Evolutionary conservation across 2,888 invertebrate species (phyloP), one percentile per base, ranked within the genome.

Genomic region (Nephrotoma flavescens): DNA sequence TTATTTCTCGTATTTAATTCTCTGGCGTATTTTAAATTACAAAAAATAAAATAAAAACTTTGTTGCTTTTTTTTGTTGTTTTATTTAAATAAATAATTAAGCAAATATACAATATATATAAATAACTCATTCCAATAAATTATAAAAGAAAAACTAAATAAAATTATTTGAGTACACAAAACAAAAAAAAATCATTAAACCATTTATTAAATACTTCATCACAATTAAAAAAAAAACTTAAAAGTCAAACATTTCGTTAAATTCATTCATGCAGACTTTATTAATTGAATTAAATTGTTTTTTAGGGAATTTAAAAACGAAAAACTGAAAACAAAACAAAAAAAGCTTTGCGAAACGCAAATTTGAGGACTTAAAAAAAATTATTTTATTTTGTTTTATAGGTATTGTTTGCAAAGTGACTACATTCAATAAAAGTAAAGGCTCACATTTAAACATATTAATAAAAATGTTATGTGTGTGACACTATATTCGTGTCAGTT

Each of bases 281-380:
- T 84, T 84, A 84, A 84, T 84, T 84, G 84, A 84, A 84, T 84
- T 84, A 84, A 84, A 84, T 84, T 84, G 84, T 41, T 84, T 84
- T 84, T 84, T 41, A 42, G 84, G 84, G 42, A 84, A 71, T 71
- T 71, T 19, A 71, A 71, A 71, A 71, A 31, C 31, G 71, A 71
- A 71, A 6, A 52, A 52, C 15, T 6, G 6, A 31, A 31, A 31
- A 31, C 31, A 31, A 31, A 31, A 2, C 3, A 19, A 31, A 11
- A 31, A 71, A 71, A 71, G 31, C 71, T 71, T 71, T 19, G 31
- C 9, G 9, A 71, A 71, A 71, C 71, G 71, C 71, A 31, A 71
- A 71, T 71, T 71, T 71, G 5, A 71, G 71, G 71, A 71, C 71
- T 71, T 71, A 19, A 19, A 19, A n/a, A 31, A 31, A 31, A 31